Conservation (phyloP, 2,888 invertebrate species). For the Coleophora flavipennella region DNA sequence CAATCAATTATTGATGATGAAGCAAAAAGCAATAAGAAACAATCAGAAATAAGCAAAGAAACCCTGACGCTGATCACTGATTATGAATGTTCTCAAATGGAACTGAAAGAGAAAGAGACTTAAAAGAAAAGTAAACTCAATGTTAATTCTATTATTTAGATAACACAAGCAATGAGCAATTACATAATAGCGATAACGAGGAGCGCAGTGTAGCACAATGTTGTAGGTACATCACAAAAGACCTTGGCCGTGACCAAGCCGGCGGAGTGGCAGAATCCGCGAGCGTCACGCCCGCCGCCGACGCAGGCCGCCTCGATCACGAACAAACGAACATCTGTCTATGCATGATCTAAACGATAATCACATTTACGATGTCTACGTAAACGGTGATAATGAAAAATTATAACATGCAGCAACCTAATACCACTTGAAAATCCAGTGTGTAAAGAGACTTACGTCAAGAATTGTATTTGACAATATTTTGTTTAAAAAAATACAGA, state of each 20-base stretch:
- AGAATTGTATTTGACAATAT: too few relatives aligned
- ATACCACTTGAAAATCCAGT: too few relatives aligned
- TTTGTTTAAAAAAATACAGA: too few relatives aligned
- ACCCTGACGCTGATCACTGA: too few relatives aligned
- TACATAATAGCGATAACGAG: slow-evolving; percentile 45
- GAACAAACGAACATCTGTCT: slow-evolving; percentile 13
- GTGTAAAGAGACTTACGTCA: too few relatives aligned
- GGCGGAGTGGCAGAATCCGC: slow-evolving; percentile 46
- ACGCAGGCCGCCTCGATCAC: slow-evolving; percentile 31
- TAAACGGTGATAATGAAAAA: background rate
- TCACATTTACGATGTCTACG: background rate
- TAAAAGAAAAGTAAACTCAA: slow-evolving; percentile 16
- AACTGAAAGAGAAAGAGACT: too few relatives aligned
- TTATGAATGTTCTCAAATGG: too few relatives aligned
- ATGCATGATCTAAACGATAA: background rate
- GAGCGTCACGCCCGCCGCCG: slow-evolving; percentile 25
- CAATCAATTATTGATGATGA: too few relatives aligned
- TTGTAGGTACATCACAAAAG: slow-evolving; percentile 29
- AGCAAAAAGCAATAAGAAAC: too few relatives aligned
- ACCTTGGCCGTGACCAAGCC: slow-evolving; percentile 69
- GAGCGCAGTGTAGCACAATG: slow-evolving; percentile 25
- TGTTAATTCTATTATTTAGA: slow-evolving; percentile 36
- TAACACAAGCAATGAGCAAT: slow-evolving; percentile 20
- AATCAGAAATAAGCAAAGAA: too few relatives aligned
- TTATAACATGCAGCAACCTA: background rate